Evolutionary conservation across 2,113 vertebrate species (phyloP), one percentile per base, ranked within the genome.

Genomic region (Ceyx margarethae): DNA sequence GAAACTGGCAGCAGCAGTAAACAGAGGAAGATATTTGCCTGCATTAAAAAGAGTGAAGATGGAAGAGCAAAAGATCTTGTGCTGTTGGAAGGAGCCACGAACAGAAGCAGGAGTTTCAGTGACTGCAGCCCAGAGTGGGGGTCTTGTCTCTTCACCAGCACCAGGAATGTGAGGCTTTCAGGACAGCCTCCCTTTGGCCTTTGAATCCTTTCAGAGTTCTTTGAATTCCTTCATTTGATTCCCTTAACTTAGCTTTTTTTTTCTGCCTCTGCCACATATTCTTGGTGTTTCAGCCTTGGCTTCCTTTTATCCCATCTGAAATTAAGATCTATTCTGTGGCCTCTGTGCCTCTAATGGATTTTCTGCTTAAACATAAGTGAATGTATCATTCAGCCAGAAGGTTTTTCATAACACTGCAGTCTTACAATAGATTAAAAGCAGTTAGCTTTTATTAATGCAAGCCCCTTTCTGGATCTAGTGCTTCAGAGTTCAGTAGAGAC

Each of bases 391-490:
- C 92, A 91, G 85, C 92, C 91, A 93, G 87, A 91, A 93, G 94
- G 94, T 74, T 93, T 94, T 91, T 83, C 72, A 2, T 74, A 89
- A 71, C 60, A 83, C 64, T 45, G 75, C 75, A 80, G 92, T 20
- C 35, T 85, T 80, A 96, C 89, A 96, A 93, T 91, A 85, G 95
- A 89, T 83, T 93, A 93, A 96, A 91, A 92, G 95, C 87, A 68
- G 51, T 90, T 67, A 51, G 81, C 72, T 92, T 89, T 90, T 37
- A 74, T 80, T 87, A 89, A 92, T 48, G 74, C 67, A 68, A 69
- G 37, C 14, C 29, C 62, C 33, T 79, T 66, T 95, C 64, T 89
- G 87, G 74, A 88, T 72, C 85, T 64, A 45, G n/a, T 67, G 65
- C 87, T 93, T 83, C 76, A 84, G 25, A 33, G 43, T 84, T 81